These are phyloP conservation scores for Catagonus wagneri DNA, from an alignment of 2,113 vertebrate genomes.

Conservation along the genomic window DNA sequence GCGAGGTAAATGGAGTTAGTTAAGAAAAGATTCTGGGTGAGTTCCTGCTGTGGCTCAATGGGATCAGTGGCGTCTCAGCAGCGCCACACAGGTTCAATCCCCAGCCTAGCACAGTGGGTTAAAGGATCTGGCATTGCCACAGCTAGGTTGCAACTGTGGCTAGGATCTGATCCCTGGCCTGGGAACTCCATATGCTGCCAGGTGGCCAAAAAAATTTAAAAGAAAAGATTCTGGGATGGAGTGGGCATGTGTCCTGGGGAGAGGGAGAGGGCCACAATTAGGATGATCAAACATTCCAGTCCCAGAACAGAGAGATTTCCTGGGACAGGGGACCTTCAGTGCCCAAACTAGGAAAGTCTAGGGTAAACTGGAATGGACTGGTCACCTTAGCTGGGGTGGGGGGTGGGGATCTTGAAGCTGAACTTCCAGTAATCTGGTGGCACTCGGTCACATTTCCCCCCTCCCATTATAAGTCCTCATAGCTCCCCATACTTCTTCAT, in stretches of 20 bases:
- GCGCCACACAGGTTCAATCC: too few species aligned
- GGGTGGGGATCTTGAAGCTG: neutral
- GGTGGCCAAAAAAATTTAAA: too few species aligned
- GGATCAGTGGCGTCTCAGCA: too few species aligned
- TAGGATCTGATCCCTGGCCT: too few species aligned
- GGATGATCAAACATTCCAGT: neutral
- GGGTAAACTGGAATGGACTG: neutral
- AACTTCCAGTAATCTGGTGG: neutral
- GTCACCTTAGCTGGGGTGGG: neutral
- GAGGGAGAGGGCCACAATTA: neutral
- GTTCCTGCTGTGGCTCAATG: too few species aligned
- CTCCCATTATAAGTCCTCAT: neutral
- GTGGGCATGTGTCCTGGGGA: neutral
- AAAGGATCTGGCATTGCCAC: too few species aligned
- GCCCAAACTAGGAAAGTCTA: neutral
- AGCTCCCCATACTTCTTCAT: neutral
- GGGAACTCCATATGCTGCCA: too few species aligned
- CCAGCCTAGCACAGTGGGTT: too few species aligned
- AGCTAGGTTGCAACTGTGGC: too few species aligned
- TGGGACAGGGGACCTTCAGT: neutral
- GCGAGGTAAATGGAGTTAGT: neutral
- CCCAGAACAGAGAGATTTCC: neutral
- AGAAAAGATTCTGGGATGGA: neutral
- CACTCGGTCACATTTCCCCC: neutral
- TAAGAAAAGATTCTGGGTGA: neutral